Percentiles rank a stretch among this genome's conserved stretches.
Conservation (phyloP, 2,113 vertebrate species). For the Tenrec ecaudatus region DNA sequence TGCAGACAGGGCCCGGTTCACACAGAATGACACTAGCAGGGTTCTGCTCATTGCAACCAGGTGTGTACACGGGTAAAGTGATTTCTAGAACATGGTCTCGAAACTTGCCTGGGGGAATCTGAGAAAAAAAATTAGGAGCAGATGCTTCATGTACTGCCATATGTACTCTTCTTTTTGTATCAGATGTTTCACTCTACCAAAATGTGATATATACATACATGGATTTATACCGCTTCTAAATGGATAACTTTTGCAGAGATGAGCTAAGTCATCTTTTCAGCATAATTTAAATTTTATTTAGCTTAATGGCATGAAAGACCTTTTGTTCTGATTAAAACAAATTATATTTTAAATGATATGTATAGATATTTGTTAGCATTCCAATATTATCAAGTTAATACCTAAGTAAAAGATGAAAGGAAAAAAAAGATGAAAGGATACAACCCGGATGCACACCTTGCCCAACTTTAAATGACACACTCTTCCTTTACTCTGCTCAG, state of each 20-base stretch:
- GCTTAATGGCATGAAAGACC: neutral
- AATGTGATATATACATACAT: slow-evolving; percentile 5
- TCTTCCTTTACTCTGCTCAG: too few species aligned
- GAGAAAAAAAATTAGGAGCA: neutral
- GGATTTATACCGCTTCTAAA: neutral
- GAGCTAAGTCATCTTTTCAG: neutral
- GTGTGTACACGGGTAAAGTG: neutral
- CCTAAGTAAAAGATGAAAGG: too few species aligned
- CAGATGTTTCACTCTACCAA: neutral
- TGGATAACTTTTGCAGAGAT: neutral
- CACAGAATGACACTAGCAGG: neutral
- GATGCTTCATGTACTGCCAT: neutral
- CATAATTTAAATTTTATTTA: slow-evolving; percentile 36
- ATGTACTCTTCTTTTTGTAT: neutral
- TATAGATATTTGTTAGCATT: too few species aligned
- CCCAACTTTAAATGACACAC: too few species aligned
- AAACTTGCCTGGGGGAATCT: neutral
- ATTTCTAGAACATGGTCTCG: slow-evolving; percentile 4
- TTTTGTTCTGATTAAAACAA: slow-evolving; percentile 29
- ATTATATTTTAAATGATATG: neutral
- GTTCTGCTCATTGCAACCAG: slow-evolving; percentile 27
- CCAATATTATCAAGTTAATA: too few species aligned
- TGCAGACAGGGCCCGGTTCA: slow-evolving; percentile 53
- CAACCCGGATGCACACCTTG: too few species aligned
- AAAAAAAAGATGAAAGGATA: too few species aligned